Evolutionary conservation across 2,113 vertebrate species (phyloP).

Genomic region (Sprattus sprattus): DNA sequence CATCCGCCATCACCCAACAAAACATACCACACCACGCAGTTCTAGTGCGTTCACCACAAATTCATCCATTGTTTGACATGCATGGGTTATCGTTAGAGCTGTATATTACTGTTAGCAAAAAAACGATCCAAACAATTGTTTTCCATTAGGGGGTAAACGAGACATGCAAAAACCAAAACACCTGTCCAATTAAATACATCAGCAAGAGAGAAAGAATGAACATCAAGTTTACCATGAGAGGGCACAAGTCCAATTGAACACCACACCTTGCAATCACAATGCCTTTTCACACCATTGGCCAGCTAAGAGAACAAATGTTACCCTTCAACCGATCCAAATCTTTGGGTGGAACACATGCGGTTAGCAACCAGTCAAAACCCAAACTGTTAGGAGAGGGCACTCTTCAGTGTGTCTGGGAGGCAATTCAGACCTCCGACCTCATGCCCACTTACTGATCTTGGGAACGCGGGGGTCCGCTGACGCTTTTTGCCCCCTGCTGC

Average conservation of each 20-base stretch:
- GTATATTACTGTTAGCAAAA: neutral
- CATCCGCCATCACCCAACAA: neutral
- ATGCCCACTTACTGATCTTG: constrained; percentile 91
- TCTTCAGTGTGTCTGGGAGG: neutral
- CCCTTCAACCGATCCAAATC: neutral
- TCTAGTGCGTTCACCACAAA: constrained; percentile 11
- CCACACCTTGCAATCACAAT: neutral
- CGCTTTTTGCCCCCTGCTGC: constrained; percentile 81
- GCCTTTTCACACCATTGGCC: neutral
- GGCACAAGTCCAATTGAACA: neutral
- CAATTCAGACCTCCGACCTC: constrained; percentile 29
- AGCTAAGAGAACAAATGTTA: neutral
- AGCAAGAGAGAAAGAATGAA: neutral
- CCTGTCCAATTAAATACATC: neutral
- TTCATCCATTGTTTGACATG: constrained; percentile 39
- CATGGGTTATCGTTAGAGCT: neutral
- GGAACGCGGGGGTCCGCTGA: constrained; percentile 86
- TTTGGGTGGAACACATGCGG: constrained; percentile 59
- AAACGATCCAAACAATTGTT: neutral
- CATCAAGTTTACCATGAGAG: neutral
- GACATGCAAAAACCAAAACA: neutral
- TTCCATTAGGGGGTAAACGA: neutral
- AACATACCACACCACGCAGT: neutral
- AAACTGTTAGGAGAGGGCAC: constrained; percentile 16
- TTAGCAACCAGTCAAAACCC: constrained; percentile 50